phyloP scores from a whole-genome alignment of 2,797 vertebrate genomes.

The Molossus alvarezi region DNA sequence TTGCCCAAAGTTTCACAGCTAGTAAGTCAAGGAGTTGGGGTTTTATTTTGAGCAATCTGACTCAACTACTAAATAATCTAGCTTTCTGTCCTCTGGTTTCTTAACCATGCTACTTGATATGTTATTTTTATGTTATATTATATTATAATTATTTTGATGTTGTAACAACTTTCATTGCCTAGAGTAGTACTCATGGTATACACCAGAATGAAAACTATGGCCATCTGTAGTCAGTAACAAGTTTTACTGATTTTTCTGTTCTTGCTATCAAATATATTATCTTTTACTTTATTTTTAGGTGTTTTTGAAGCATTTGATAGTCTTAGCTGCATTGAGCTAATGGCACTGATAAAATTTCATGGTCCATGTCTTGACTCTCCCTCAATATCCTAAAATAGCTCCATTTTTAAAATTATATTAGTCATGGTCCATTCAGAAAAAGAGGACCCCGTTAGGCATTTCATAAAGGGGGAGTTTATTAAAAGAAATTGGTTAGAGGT shows the following conservation, averaged over 20 bases:
- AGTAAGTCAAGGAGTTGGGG: no score
- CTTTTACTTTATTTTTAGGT: not conserved
- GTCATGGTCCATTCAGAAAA: not conserved
- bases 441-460: not conserved
- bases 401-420: not conserved
- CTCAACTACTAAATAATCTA: not conserved
- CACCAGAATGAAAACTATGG: not conserved
- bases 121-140: not conserved
- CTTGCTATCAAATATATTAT: not conserved
- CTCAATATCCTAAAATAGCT: slow-evolving; percentile 47
- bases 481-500: not conserved
- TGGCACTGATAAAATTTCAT: slow-evolving; percentile 23
- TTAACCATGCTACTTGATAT: not conserved
- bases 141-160: not conserved
- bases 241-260: not conserved
- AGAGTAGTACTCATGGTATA: not conserved
- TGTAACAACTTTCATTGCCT: not conserved
- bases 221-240: not conserved
- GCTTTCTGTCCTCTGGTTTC: not conserved
- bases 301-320: slow-evolving; percentile 54
- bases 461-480: not conserved
- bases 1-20: no score
- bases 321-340: slow-evolving; percentile 25
- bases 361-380: not conserved
- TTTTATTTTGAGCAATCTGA: not conserved